phyloP scores from a whole-genome alignment of 1,140 invertebrate genomes.

The Drosophila rhopaloa region DNA sequence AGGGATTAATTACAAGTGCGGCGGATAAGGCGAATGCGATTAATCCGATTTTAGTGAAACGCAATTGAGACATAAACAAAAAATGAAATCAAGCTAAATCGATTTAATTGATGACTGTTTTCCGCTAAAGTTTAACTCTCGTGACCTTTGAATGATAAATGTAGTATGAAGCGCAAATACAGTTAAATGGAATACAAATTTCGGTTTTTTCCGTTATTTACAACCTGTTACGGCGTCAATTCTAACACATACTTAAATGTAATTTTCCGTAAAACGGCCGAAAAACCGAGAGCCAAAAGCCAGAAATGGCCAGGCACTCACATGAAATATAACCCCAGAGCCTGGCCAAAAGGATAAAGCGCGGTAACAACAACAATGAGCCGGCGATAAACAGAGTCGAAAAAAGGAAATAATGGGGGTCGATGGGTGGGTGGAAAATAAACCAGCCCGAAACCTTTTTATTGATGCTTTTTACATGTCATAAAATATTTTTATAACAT shows the following conservation, averaged over 20 bases:
- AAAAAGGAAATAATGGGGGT: slow-evolving; percentile 38
- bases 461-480: slow-evolving; percentile 82
- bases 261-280: slow-evolving; percentile 70
- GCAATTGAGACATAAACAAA: slow-evolving; percentile 10
- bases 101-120: not conserved
- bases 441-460: slow-evolving; percentile 66
- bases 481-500: slow-evolving; percentile 84
- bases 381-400: slow-evolving; percentile 56
- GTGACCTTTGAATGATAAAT: slow-evolving; percentile 14
- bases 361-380: slow-evolving; percentile 47
- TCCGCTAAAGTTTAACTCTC: not conserved
- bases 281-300: slow-evolving; percentile 60
- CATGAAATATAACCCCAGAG: slow-evolving; percentile 60
- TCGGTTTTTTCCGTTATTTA: slow-evolving; percentile 63
- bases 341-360: slow-evolving; percentile 69
- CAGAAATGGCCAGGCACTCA: slow-evolving; percentile 27
- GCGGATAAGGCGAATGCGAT: not conserved
- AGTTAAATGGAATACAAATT: slow-evolving; percentile 53
- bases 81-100: not conserved
- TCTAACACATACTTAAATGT: slow-evolving; percentile 82
- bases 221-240: slow-evolving; percentile 79
- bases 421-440: slow-evolving; percentile 27
- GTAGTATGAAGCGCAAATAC: slow-evolving; percentile 34
- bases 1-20: slow-evolving; percentile 52
- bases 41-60: slow-evolving; percentile 11